These are phyloP conservation scores for Drosophila vallismaia DNA, from an alignment of 2,888 invertebrate genomes.

Conservation along the genomic window DNA sequence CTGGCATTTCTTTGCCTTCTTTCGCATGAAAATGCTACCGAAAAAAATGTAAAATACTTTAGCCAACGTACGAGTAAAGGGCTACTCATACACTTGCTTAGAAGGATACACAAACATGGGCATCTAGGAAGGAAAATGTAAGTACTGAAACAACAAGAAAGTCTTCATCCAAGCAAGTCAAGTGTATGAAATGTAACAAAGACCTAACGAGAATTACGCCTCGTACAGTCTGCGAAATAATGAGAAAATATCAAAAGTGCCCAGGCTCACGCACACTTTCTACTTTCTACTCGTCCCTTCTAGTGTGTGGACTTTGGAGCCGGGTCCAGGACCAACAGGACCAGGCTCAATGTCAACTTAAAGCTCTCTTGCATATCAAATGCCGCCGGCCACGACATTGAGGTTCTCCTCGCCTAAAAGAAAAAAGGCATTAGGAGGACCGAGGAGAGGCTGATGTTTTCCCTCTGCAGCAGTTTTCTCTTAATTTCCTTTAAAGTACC, in stretches of 20 bases:
- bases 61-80: conserved; percentile 46
- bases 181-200: conserved; percentile 77
- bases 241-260: conserved; percentile 74
- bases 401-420: conserved; percentile 1
- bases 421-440: conserved; percentile 10
- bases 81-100: conserved; percentile 28
- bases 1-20: conserved; percentile 42
- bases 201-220: conserved; percentile 72
- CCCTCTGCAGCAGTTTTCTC: conserved; percentile 27
- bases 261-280: conserved; percentile 55
- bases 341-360: conserved; percentile 71
- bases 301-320: conserved; percentile 28
- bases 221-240: conserved; percentile 60
- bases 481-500: conserved; percentile 50
- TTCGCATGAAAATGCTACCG: conserved; percentile 44
- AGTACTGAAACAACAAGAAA: conserved; percentile 55
- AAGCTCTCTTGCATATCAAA: conserved; percentile 55
- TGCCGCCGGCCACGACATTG: conserved; percentile 57
- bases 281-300: not conserved
- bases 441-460: not conserved
- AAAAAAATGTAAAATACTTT: conserved; percentile 54
- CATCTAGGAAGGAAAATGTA: conserved; percentile 34
- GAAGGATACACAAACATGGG: conserved; percentile 15
- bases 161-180: conserved; percentile 69
- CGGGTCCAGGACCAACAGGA: conserved; percentile 6